A percentile compares a stretch with the other conserved stretches of the same genome.
Evolutionary conservation across 2,888 invertebrate genomes (phyloP).

Genomic region (Ichneumoninae sp.): DNA sequence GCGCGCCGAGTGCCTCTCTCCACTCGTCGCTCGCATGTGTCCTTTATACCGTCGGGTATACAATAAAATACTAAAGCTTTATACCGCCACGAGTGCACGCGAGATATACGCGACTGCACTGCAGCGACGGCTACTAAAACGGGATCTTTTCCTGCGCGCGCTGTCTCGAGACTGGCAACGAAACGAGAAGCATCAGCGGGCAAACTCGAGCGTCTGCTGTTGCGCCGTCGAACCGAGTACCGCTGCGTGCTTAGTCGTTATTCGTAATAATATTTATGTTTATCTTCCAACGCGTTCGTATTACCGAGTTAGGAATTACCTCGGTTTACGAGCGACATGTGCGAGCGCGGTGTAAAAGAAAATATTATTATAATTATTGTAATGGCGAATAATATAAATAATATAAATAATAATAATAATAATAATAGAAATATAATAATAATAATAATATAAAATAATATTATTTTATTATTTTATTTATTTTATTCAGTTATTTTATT

Average conservation of each 20-base stretch:
- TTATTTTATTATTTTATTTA: too few species aligned
- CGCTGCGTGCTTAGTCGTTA: conserved; percentile 22
- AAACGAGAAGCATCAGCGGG: conserved; percentile 11
- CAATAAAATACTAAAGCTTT: conserved; percentile 54
- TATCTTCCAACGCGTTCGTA: conserved; percentile 12
- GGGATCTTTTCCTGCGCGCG: conserved; percentile 53
- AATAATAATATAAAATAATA: too few species aligned
- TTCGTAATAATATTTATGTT: conserved; percentile 24
- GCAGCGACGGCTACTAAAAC: conserved; percentile 59
- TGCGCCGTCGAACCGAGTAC: conserved; percentile 14
- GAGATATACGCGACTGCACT: conserved; percentile 44
- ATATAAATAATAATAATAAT: too few species aligned
- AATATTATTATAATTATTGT: neutral
- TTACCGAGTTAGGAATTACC: neutral
- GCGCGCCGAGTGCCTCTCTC: conserved; percentile 19
- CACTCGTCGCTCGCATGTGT: conserved; percentile 46
- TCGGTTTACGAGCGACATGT: conserved; percentile 7
- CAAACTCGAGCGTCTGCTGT: conserved; percentile 13
- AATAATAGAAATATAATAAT: too few species aligned
- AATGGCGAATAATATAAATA: neutral
- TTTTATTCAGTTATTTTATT: too few species aligned
- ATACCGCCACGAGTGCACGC: conserved; percentile 35
- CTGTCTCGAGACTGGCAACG: conserved; percentile 16
- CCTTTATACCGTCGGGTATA: conserved; percentile 40
- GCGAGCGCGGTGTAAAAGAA: neutral